Evolutionary conservation across 2,113 vertebrate genomes (phyloP).

Genomic region (Andinoacara biseriatus): DNA sequence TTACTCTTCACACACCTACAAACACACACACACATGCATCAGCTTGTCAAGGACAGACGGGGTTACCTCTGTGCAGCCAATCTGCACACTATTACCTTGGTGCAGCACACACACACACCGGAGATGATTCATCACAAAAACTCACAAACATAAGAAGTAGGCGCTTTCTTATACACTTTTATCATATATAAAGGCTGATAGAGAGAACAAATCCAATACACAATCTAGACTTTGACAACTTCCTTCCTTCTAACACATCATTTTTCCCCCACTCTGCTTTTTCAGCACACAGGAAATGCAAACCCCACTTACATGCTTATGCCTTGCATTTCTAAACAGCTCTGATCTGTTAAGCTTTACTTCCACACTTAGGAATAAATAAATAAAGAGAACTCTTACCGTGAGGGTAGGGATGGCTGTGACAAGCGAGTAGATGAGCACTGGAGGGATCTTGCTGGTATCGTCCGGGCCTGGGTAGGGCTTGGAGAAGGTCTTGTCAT

Average conservation of each 20-base stretch:
- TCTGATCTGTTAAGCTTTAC: not conserved
- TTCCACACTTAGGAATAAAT: not conserved
- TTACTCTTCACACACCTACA: not conserved
- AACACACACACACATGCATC: conserved; percentile 22
- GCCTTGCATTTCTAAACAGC: not conserved
- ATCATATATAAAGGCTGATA: not conserved
- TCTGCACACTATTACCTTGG: conserved; percentile 56
- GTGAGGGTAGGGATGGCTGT: conserved; percentile 86
- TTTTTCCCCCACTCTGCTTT: not conserved
- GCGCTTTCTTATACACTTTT: not conserved
- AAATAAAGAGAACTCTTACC: conserved; percentile 75
- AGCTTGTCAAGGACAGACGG: conserved; percentile 22
- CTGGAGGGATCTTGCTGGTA: conserved; percentile 85
- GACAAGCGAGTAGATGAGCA: conserved; percentile 88
- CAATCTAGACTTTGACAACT: conserved; percentile 23
- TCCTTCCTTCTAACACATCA: not conserved
- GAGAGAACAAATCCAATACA: not conserved
- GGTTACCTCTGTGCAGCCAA: conserved; percentile 57
- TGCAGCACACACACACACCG: conserved; percentile 18
- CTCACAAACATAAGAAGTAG: conserved; percentile 1
- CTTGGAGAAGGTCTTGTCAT: conserved; percentile 87
- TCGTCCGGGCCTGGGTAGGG: conserved; percentile 90
- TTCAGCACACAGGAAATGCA: not conserved
- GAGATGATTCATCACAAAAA: conserved; percentile 25
- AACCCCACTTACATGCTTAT: not conserved